Evolutionary conservation across 2,113 vertebrate species (phyloP).

Genomic region (Sporophila hypoxantha): DNA sequence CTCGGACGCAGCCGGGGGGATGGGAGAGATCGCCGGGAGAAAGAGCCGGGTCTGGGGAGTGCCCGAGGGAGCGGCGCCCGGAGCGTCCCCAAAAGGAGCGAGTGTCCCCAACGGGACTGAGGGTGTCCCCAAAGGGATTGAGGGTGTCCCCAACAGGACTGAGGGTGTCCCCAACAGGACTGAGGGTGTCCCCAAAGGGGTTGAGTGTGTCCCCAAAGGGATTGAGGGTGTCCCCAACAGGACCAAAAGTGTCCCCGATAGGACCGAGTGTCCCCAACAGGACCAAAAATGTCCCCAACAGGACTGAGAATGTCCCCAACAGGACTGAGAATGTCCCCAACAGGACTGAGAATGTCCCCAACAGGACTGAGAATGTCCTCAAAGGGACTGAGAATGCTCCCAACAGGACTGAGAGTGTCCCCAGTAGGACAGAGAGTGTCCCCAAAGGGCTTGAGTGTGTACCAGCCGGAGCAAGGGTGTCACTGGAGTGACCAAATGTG

Average conservation of each 20-base stretch:
- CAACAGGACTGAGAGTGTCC: too few species aligned
- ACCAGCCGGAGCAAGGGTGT: too few species aligned
- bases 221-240: rapidly evolving
- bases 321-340: neutral
- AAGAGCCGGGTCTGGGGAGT: too few species aligned
- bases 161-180: too few species aligned
- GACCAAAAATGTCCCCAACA: rapidly evolving
- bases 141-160: too few species aligned
- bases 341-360: too few species aligned
- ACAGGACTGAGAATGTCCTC: too few species aligned
- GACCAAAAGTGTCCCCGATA: neutral
- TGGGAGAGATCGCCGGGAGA: neutral
- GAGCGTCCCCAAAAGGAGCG: rapidly evolving
- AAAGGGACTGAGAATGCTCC: neutral
- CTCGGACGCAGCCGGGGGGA: neutral
- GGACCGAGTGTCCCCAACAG: rapidly evolving
- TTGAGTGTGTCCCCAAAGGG: neutral
- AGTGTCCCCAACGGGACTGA: too few species aligned
- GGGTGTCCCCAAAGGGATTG: rapidly evolving
- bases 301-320: too few species aligned
- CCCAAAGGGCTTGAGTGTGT: rapidly evolving
- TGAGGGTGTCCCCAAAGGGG: rapidly evolving
- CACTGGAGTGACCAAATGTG: too few species aligned
- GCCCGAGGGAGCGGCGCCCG: rapidly evolving
- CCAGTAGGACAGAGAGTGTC: too few species aligned